Base-by-base conservation (phyloP, 2,888 invertebrate genomes). In the Mechanitis mazaeus region DNA sequence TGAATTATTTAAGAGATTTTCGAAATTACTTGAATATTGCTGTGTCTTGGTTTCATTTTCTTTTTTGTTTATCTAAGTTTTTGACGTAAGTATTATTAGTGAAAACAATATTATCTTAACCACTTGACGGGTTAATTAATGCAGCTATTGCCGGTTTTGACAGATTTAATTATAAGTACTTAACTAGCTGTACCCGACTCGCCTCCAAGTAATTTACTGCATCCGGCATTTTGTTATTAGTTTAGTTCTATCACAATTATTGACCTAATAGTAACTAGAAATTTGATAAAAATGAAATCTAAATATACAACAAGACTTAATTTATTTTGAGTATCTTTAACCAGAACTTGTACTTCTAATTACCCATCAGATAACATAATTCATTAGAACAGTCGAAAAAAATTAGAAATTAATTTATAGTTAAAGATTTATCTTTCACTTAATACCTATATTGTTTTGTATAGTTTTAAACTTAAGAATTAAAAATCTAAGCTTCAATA, bases 71-170 rank as follows among this genome's bases (percentile, higher is more conserved):
- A 56, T 59, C 35, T 45, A 45, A 60, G 45, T 60, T 62, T 57
- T 46, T 57, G 55, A 38, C 33, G 47, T 55, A 60, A 65, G 60
- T 59, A 63, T 60, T 61, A 42, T 9, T 42, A 9, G 9, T 42
- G 42, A 59, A 65, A 56, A 47, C 59, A 56, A 58, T 42, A 61
- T 59, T 59, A 58, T 60, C 62, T 56, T 58, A 65, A 46, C 62
- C 59, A 54, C 55, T 61, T 54, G 55, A 59, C 55, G 60, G 56
- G 38, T 60, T 67, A 64, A 64, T 64, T 64, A 64, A 55, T 58
- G 42, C 56, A 61, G 58, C 63, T 59, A 45, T 61, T 57, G 64
- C 56, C 57, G 59, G 65, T 64, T 65, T 57, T 65, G 65, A 65
- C 65, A 64, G 55, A 63, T 64, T 64, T 59, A 61, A 63, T 65